Percentiles rank a stretch among this genome's conserved stretches.
These are phyloP conservation scores for Holothuria scabra DNA, from an alignment of 53 echinoderm and acorn worm genomes.

Conservation along the genomic window DNA sequence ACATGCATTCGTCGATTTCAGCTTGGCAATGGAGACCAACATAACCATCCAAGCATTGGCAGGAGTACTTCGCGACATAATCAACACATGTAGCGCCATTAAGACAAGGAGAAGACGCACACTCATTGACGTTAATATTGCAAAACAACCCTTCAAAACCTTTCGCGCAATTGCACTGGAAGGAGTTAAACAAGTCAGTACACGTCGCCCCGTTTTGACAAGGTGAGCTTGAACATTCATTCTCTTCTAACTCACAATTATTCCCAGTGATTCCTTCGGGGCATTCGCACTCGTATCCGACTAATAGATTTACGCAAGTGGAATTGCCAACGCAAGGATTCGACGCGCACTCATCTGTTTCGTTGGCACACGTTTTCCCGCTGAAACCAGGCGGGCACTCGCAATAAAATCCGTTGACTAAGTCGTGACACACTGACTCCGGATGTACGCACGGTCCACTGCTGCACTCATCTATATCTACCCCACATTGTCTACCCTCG, in stretches of 20 bases:
- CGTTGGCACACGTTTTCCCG: conserved; percentile 69
- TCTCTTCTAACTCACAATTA: conserved; percentile 69
- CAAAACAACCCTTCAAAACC: conserved; percentile 78
- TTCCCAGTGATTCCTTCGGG: conserved; percentile 73
- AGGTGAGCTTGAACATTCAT: conserved; percentile 75
- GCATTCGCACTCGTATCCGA: conserved; percentile 69
- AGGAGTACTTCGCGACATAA: conserved; percentile 60
- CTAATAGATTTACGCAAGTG: conserved; percentile 68
- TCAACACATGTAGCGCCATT: conserved; percentile 75
- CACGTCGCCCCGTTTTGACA: conserved; percentile 90
- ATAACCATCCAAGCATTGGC: conserved; percentile 71
- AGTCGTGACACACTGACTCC: conserved; percentile 79
- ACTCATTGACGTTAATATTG: conserved; percentile 77
- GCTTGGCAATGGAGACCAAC: conserved; percentile 63
- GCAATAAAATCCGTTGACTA: conserved; percentile 78
- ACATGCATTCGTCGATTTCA: conserved; percentile 78
- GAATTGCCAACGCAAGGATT: conserved; percentile 78
- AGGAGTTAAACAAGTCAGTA: conserved; percentile 68
- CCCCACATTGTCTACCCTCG: conserved; percentile 72
- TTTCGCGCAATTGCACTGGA: conserved; percentile 63
- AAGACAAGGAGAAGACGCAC: conserved; percentile 75
- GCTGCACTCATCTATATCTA: conserved; percentile 77
- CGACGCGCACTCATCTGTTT: conserved; percentile 76
- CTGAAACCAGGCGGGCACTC: conserved; percentile 75
- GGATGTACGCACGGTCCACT: conserved; percentile 78